Conservation (phyloP, 2,888 invertebrate genomes). For the Leistus spinibarbis region DNA sequence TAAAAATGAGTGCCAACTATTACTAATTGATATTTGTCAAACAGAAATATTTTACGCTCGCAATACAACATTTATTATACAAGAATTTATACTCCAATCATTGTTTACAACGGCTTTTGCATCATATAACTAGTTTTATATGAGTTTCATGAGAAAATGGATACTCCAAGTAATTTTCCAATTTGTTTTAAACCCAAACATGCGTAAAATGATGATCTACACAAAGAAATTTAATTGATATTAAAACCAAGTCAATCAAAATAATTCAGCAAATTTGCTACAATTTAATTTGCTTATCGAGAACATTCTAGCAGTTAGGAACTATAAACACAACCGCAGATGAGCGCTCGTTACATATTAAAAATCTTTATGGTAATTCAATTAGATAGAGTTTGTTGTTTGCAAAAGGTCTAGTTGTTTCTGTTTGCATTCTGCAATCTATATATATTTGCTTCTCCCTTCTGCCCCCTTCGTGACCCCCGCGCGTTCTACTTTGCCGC, state of each 20-base stretch:
- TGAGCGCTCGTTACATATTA: not conserved
- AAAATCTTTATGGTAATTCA: not conserved
- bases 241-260: too few relatives aligned
- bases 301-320: not conserved
- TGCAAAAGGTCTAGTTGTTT: not conserved
- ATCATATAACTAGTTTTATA: too few relatives aligned
- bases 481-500: not conserved
- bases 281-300: not conserved
- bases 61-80: not conserved
- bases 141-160: too few relatives aligned
- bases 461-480: not conserved
- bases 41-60: not conserved
- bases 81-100: not conserved
- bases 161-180: too few relatives aligned
- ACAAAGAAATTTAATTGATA: too few relatives aligned
- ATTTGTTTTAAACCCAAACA: too few relatives aligned
- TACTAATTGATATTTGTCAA: not conserved
- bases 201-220: too few relatives aligned
- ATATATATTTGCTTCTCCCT: not conserved
- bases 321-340: too few relatives aligned
- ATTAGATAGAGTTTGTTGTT: not conserved
- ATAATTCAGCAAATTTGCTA: not conserved
- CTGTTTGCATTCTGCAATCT: not conserved
- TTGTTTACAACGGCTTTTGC: not conserved
- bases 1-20: not conserved